These are phyloP conservation scores for Beris chalybata DNA, from an alignment of 2,888 invertebrate species.

Conservation along the genomic window DNA sequence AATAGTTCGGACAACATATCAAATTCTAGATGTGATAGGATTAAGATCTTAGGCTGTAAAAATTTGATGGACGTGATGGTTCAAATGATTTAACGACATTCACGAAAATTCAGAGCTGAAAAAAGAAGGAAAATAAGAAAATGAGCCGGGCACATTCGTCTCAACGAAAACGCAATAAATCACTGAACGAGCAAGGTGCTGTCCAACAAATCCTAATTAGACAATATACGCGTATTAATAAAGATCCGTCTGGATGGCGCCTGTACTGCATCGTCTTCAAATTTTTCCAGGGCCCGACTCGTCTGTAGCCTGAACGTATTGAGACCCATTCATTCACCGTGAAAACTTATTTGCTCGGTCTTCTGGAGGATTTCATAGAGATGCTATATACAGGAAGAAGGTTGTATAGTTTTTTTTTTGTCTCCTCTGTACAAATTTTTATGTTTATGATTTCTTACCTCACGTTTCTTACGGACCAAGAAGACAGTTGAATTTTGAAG, in stretches of 20 bases:
- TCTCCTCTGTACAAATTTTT: too few species aligned
- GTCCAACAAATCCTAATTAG: conserved; percentile 38
- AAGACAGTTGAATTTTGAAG: neutral
- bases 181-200: conserved; percentile 34
- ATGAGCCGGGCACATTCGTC: conserved; percentile 10
- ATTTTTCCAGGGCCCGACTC: neutral
- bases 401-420: too few species aligned
- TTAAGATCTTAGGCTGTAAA: conserved; percentile 27
- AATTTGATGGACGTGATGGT: conserved; percentile 28
- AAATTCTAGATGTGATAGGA: conserved; percentile 20
- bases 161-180: conserved; percentile 32
- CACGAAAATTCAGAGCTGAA: neutral
- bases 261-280: conserved; percentile 27
- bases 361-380: conserved; percentile 10
- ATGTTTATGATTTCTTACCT: too few species aligned
- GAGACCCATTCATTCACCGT: conserved; percentile 3
- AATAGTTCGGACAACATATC: too few species aligned
- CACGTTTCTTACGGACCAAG: conserved; percentile 7
- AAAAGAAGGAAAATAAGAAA: conserved; percentile 13
- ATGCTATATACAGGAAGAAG: too few species aligned
- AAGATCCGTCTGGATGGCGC: conserved; percentile 36
- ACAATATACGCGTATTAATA: conserved; percentile 34
- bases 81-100: conserved; percentile 29
- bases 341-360: neutral
- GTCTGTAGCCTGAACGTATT: too few species aligned